Evolutionary conservation across 2,113 vertebrate genomes (phyloP), one percentile per base, ranked within the genome.

Genomic region (Mesoclemmys tuberculata): DNA sequence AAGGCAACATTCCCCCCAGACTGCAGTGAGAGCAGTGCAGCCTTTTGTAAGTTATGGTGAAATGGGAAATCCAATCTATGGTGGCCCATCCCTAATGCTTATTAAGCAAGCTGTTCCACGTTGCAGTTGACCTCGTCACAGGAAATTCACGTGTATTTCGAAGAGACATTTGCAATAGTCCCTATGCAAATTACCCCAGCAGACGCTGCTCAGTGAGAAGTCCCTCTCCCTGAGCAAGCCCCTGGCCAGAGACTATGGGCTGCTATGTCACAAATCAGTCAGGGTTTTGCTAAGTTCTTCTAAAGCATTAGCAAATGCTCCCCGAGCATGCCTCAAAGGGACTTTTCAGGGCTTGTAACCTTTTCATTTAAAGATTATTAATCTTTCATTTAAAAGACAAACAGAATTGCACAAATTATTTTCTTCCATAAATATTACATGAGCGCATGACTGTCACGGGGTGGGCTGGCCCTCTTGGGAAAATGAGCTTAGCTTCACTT

Each of bases 131-230:
- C 55, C 54, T 41, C 82, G 80, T 46, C n/a, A 78, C 18, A 90
- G 5, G 51, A 19, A 90, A 85, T 52, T 1, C 0, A 2, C 2
- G 0, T 4, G 80, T 26, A 22, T 87, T 38, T 31, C 5, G 8
- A 84, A 35, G 26, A 85, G 41, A 52, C 12, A 24, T 16, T 86
- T 85, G 22, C 83, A 52, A 52, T 27, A 88, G 44, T 21, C 0
- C 31, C 13, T 26, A 6, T 75, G 41, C 44, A 12, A 0, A 1
- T 38, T 8, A 16, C 8, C n/a, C 31, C 19, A 3, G 22, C 35
- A 21, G 79, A n/a, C 71, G 29, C 24, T 52, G 78, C 26, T n/a
- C 51, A 84, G 74, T 48, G 21, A 90, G 85, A 80, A 84, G 75
- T 29, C 29, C 49, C 85, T 49, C 46, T 0, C 6, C 24, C 35